Base-by-base conservation (phyloP, 2,113 vertebrate genomes). In the Etheostoma cragini region DNA sequence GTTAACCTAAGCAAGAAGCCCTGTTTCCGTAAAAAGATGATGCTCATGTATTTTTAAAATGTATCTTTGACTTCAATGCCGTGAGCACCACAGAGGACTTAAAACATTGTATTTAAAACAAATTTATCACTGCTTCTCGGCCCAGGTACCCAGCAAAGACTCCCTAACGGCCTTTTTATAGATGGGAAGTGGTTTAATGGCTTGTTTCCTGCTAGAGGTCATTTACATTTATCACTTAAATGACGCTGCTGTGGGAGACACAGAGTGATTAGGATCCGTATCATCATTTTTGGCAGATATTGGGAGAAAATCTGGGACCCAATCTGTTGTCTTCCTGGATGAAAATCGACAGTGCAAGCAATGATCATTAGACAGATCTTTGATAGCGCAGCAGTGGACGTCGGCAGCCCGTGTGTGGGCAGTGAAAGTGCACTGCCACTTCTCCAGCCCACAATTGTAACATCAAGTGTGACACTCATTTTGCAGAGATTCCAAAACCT, bases 151-250 rank as follows among this genome's bases (percentile, higher is more conserved):
- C 60, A 66, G 66, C 22, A 72, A 68, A 81, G 60, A 56, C 54
- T 75, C 80, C 83, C 82, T 38, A 54, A 47, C 21, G 61, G 17
- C 72, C 62, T 70, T 71, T 85, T 76, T 24, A 58, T 45, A 81
- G 54, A 57, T 52, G 82, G 87, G 82, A 80, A 81, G 68, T 30
- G 82, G 70, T 85, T 88, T 85, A 90, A 91, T 85, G 53, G 74
- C 84, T 75, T 57, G 64, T 84, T 91, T 93, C 88, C 93, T 91
- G 85, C 42, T 42, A 8, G 56, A 72, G 33, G 68, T 82, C 57
- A 74, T 85, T 87, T 70, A 64, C 0, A 16, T 30, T 30, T 33
- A 24, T 45, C 67, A 70, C 13, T 62, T 22, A 60, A 64, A 60
- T 12, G 49, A 52, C 50, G 81, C 56, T 76, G 78, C 64, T 13